Base-by-base conservation (phyloP, 1,140 invertebrate species). In the Lordiphosa mommai region DNA sequence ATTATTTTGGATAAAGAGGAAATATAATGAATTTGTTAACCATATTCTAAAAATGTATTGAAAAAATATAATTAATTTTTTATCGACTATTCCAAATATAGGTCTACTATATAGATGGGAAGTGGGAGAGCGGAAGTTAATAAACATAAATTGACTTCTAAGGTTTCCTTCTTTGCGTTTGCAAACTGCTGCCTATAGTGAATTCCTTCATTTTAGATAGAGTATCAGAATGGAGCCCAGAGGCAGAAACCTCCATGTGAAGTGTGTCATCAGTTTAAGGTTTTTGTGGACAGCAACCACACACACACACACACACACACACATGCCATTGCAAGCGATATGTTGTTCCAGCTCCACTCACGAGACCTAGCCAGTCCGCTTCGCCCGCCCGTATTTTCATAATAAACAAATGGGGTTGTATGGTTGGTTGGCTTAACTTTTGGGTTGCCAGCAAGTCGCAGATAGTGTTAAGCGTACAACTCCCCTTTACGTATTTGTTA, bases 181-280 rank as follows among this genome's bases (percentile, higher is more conserved):
- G n/a, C n/a, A n/a, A n/a, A n/a, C n/a, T n/a, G n/a, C n/a, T n/a
- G n/a, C n/a, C n/a, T n/a, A n/a, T n/a, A n/a, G 16, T 3, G 16
- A 4, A 23, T 23, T 23, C 20, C 5, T 23, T 4, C 20, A 23
- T 5, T 23, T 23, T 4, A 5, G 4, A 1, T 23, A 23, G 20
- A 6, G 20, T 23, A 23, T 23, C 20, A 5, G 20, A 23, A 23
- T 23, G 20, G 20, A 23, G 20, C 20, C 73, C 69, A 29, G 58
- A 73, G 69, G 69, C 73, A 77, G 66, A 74, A 80, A 76, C 64
- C 74, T 72, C 58, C 63, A 84, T 68, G 77, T 82, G 77, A 82
- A 82, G 77, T 82, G 77, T 82, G 77, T 84, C 77, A 82, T 84
- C 77, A 84, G 77, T 82, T 82, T 82, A 82, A 84, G 79, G 77